Conservation (phyloP, 1,140 invertebrate species). For the Ceratosolen fusciceps region DNA sequence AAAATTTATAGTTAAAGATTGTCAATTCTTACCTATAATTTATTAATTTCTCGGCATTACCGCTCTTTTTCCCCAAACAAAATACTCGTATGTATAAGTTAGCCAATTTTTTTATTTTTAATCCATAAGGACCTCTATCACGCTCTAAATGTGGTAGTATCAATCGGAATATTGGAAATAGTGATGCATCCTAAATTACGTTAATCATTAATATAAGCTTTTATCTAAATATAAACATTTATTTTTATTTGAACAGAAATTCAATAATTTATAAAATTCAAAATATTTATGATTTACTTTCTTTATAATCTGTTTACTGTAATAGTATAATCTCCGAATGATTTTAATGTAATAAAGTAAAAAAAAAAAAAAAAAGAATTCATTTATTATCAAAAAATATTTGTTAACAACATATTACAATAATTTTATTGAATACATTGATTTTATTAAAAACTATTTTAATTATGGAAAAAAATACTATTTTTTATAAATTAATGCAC, state of each 20-base stretch:
- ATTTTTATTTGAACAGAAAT: background rate
- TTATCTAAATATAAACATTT: slow-evolving; percentile 26
- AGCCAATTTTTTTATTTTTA: slow-evolving; percentile 78
- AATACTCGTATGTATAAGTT: slow-evolving; percentile 79
- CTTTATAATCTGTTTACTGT: too few relatives aligned
- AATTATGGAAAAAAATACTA: too few relatives aligned
- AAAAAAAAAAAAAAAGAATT: too few relatives aligned
- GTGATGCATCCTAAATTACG: slow-evolving; percentile 68
- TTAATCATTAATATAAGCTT: background rate
- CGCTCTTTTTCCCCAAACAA: slow-evolving; percentile 76
- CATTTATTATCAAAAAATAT: too few relatives aligned
- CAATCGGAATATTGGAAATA: slow-evolving; percentile 81
- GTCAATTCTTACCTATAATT: slow-evolving; percentile 71
- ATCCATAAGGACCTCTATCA: slow-evolving; percentile 76
- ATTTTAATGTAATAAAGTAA: too few relatives aligned
- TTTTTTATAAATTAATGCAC: too few relatives aligned
- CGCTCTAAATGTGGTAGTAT: slow-evolving; percentile 80
- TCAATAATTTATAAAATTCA: background rate
- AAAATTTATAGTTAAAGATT: too few relatives aligned
- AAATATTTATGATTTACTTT: background rate
- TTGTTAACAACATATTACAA: too few relatives aligned
- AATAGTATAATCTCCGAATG: too few relatives aligned
- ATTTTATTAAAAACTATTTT: too few relatives aligned
- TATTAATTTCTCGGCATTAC: slow-evolving; percentile 77
- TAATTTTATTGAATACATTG: too few relatives aligned